Base-by-base conservation (phyloP, 2,888 invertebrate species). In the Brachyopa scutellaris region DNA sequence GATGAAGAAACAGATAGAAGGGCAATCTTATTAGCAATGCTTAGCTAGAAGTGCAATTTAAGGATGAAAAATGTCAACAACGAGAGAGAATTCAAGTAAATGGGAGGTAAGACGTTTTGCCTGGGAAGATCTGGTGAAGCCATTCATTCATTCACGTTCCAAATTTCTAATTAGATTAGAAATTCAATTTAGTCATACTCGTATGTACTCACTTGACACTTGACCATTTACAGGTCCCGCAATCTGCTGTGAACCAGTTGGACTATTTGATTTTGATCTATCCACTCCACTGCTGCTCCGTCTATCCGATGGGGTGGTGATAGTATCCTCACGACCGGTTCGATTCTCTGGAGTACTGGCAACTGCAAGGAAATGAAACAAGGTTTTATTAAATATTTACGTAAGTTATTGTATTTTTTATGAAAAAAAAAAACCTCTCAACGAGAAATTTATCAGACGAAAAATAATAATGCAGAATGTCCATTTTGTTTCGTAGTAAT, bases 261-360 rank as follows among this genome's bases (percentile, higher is more conserved):
- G 84, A 86, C 88, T 87, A 86, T 86, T 88, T 85, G 87, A 87
- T 91, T 92, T 91, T 84, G 84, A 72, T 78, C 84, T 57, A 61
- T 91, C 91, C 92, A 91, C 91, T 91, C 92, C 91, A 91, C 88
- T 91, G 91, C 90, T 91, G 91, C 84, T 91, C 90, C 79, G 62
- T 67, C 73, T 78, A 53, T 78, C 67, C 64, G 83, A 78, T 7
- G 76, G 85, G 78, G 83, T 85, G 70, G 83, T 86, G 78, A 84
- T 83, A 76, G 90, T 91, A 88, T 93, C 93, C 89, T 93, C 94
- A 88, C 92, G 92, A 85, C 92, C 88, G 89, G 92, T 89, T 85
- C 92, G 90, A 89, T 93, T 92, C 90, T 95, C 95, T 86, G 95
- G 95, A 85, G 95, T 95, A 91, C 95, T 95, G 91, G 96, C 96